phyloP scores from a whole-genome alignment of 2,888 invertebrate genomes.

The Ophion obscuratus region DNA sequence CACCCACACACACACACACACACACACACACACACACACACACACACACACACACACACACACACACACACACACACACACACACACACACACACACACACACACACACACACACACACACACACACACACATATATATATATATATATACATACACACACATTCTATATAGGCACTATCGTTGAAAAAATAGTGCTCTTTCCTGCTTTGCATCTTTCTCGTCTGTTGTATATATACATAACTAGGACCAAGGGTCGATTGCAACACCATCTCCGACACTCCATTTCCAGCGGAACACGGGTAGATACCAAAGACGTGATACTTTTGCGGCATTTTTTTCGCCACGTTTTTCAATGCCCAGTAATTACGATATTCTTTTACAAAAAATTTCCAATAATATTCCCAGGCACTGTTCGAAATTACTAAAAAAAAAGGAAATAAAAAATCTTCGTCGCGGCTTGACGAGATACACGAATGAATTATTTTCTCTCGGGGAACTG shows the following conservation, averaged over 20 bases:
- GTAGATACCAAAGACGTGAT: too few relatives aligned
- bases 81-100: too few relatives aligned
- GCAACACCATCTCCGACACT: background rate
- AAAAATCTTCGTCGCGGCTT: background rate
- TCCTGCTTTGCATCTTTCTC: conserved; percentile 64
- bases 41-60: too few relatives aligned
- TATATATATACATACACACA: conserved; percentile 11
- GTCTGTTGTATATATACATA: conserved; percentile 23
- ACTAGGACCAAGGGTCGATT: background rate
- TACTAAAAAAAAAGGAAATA: background rate
- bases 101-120: too few relatives aligned
- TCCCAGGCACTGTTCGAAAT: background rate
- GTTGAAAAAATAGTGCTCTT: conserved; percentile 57
- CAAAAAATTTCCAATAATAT: background rate
- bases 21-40: too few relatives aligned
- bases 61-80: too few relatives aligned
- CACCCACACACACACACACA: too few relatives aligned
- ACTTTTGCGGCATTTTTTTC: too few relatives aligned
- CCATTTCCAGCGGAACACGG: background rate
- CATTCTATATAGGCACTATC: background rate
- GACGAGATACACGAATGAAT: background rate
- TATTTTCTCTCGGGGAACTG: background rate
- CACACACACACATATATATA: too few relatives aligned
- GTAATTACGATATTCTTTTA: background rate
- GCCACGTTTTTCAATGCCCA: background rate